Conservation (phyloP, 2,113 vertebrate genomes). For the Megaceryle torquata region DNA sequence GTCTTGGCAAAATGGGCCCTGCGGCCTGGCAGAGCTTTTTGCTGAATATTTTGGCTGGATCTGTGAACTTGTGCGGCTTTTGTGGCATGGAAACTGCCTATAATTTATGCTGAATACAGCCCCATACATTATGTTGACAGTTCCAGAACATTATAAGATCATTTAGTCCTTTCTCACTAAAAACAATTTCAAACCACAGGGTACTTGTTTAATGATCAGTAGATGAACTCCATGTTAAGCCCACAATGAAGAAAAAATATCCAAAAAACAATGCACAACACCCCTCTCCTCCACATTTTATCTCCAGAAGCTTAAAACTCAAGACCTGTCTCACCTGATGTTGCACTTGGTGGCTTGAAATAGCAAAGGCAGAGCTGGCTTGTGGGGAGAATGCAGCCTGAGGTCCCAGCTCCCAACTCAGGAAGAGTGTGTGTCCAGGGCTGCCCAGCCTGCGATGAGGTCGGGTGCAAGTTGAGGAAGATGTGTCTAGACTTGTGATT, state of each 20-base stretch:
- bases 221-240: background rate
- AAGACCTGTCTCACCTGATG: background rate
- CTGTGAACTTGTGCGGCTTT: constrained; percentile 1
- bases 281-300: background rate
- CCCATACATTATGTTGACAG: constrained; percentile 5
- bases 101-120: constrained; percentile 44
- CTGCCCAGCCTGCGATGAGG: background rate
- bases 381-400: rapidly evolving
- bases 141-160: constrained; percentile 9
- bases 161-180: background rate
- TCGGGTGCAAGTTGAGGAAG: background rate
- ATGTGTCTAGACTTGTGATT: background rate
- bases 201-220: background rate
- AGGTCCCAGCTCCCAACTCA: background rate
- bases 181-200: background rate
- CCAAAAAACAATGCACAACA: rapidly evolving
- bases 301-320: background rate
- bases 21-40: constrained; percentile 34
- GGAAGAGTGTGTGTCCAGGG: rapidly evolving
- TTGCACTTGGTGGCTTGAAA: background rate
- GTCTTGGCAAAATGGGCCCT: constrained; percentile 18
- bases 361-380: background rate
- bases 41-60: constrained; percentile 59
- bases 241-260: background rate
- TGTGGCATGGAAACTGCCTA: constrained; percentile 52